Evolutionary conservation across 2,113 vertebrate genomes (phyloP).

Genomic region (Rostratula benghalensis): DNA sequence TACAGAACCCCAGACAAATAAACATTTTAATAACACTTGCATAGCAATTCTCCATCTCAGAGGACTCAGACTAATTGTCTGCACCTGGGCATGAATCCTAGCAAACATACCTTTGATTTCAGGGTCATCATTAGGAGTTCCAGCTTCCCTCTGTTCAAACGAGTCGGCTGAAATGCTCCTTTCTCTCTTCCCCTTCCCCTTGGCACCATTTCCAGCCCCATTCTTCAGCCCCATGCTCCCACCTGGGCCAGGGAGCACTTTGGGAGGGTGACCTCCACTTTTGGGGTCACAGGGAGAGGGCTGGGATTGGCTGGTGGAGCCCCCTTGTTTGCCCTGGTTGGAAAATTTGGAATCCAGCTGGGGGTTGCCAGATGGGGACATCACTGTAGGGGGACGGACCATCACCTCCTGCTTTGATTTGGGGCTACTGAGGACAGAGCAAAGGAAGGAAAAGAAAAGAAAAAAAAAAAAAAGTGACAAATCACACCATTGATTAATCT

Average conservation of each 20-base stretch:
- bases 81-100: background rate
- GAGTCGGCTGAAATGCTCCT: conserved; percentile 96
- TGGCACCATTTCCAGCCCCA: conserved; percentile 91
- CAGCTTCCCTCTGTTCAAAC: conserved; percentile 93
- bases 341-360: conserved; percentile 99
- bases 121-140: conserved; percentile 89
- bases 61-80: background rate
- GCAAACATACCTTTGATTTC: conserved; percentile 88
- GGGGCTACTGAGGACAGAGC: conserved; percentile 84
- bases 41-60: background rate
- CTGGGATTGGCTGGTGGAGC: conserved; percentile 94
- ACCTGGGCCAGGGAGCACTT: conserved; percentile 88
- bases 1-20: background rate
- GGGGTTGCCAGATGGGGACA: conserved; percentile 97
- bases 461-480: conserved; percentile 21
- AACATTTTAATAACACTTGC: background rate
- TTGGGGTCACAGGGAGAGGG: conserved; percentile 96
- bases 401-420: conserved; percentile 99
- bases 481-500: background rate
- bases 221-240: conserved; percentile 98
- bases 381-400: conserved; percentile 98
- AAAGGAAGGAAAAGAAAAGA: conserved; percentile 18
- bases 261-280: conserved; percentile 85
- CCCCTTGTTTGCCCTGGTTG: conserved; percentile 98
- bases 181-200: conserved; percentile 97